Evolutionary conservation across 2,888 invertebrate genomes (phyloP), one percentile per base, ranked within the genome.

Genomic region (Cryptosula pallasiana): DNA sequence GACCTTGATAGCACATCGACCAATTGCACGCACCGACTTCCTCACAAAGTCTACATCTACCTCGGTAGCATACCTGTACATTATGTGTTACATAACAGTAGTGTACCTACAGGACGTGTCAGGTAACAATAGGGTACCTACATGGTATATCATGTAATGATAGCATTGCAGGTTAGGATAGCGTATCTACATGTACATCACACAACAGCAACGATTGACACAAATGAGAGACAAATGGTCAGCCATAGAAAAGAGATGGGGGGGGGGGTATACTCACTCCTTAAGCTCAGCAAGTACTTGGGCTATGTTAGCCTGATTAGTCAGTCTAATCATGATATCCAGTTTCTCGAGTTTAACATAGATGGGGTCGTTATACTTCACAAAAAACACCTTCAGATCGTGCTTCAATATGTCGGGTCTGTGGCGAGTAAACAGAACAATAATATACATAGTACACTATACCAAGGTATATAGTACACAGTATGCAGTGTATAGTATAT

Each of bases 381-480:
- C 99, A 85, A 99, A 99, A 88, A 99, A 99, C 72, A 94, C 95
- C 88, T 99, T 99, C 98, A 99, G 98, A 87, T 99, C 99, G 81
- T 98, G 96, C 84, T 99, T 99, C 69, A 99, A 87, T 78, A 99
- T 98, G 74, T 99, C 99, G 0, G 98, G 95, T 58, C 97, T 85
- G 73, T n/a, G 79, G 77, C 63, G 57, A 63, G 69, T 32, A 69
- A 71, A 29, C n/a, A n/a, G n/a, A n/a, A n/a, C n/a, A n/a, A n/a
- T n/a, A n/a, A n/a, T n/a, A n/a, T n/a, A n/a, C n/a, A n/a, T n/a
- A n/a, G n/a, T n/a, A n/a, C n/a, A n/a, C n/a, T n/a, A n/a, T n/a
- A n/a, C n/a, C n/a, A n/a, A n/a, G n/a, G n/a, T n/a, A n/a, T n/a
- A n/a, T n/a, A n/a, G n/a, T n/a, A n/a, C n/a, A n/a, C n/a, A n/a